Conservation (phyloP, 2,888 invertebrate species). For the Steromphala cineraria region DNA sequence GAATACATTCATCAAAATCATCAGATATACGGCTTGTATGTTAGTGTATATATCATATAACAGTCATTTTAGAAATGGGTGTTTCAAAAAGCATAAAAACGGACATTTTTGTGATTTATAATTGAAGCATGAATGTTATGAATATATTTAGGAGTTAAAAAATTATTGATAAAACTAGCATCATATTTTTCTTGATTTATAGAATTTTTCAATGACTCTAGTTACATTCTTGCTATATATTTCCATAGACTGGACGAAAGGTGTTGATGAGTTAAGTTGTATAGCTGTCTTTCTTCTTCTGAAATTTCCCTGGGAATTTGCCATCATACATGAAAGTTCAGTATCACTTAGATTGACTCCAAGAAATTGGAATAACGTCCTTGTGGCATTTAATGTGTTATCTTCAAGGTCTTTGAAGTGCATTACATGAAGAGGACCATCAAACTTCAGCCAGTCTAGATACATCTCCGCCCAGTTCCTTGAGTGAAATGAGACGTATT, state of each 20-base stretch:
- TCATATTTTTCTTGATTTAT: neutral
- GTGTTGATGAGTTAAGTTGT: neutral
- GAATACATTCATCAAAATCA: no score
- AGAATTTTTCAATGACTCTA: neutral
- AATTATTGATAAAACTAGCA: no score
- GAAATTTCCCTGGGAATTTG: constrained; percentile 35
- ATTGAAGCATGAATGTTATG: no score
- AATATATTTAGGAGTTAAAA: no score
- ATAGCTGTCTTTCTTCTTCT: constrained; percentile 22
- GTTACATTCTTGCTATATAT: neutral
- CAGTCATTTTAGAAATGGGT: no score
- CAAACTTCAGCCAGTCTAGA: constrained; percentile 45
- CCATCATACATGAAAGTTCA: constrained; percentile 39
- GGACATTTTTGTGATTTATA: no score
- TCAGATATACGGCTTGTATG: no score
- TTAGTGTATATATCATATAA: no score
- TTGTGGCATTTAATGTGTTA: constrained; percentile 27
- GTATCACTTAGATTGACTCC: constrained; percentile 17
- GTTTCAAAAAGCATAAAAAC: no score
- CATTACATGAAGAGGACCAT: constrained; percentile 37
- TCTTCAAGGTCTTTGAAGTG: constrained; percentile 32
- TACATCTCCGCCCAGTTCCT: constrained; percentile 39
- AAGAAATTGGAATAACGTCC: constrained; percentile 35
- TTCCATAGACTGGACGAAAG: neutral
- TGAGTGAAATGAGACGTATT: constrained; percentile 22